These are phyloP conservation scores for Hylyphantes graminicola DNA, from an alignment of 1,140 invertebrate genomes.

Conservation along the genomic window DNA sequence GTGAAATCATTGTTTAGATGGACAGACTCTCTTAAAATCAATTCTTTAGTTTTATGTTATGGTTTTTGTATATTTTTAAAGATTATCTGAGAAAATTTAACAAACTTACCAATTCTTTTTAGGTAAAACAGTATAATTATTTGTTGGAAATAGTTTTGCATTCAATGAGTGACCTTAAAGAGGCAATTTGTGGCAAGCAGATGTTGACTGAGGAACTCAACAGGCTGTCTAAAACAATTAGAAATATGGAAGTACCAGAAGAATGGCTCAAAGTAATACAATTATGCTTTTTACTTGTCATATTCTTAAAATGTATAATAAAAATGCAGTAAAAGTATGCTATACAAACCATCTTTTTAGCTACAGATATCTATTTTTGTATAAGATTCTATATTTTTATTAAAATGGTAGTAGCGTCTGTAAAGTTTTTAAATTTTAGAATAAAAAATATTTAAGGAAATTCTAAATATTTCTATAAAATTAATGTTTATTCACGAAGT, in stretches of 20 bases:
- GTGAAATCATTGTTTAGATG: too few species aligned
- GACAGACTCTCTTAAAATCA: too few species aligned
- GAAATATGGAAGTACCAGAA: slow-evolving; percentile 80
- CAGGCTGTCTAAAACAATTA: slow-evolving; percentile 81
- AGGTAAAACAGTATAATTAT: slow-evolving; percentile 66
- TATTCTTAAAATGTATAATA: neutral
- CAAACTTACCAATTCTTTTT: slow-evolving; percentile 29
- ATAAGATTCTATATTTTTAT: too few species aligned
- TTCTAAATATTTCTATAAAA: too few species aligned
- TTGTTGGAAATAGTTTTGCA: slow-evolving; percentile 24
- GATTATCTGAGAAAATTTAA: neutral
- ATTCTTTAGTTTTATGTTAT: neutral
- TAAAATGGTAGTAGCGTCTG: too few species aligned
- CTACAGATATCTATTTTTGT: too few species aligned
- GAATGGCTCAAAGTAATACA: slow-evolving; percentile 79
- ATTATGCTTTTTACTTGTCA: slow-evolving; percentile 15
- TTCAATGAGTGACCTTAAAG: slow-evolving; percentile 73
- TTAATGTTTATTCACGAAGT: too few species aligned
- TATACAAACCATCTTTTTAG: too few species aligned
- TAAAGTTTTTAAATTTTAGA: too few species aligned
- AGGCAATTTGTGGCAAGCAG: slow-evolving; percentile 78
- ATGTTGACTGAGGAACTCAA: slow-evolving; percentile 87
- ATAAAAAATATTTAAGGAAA: too few species aligned
- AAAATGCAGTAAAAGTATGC: neutral
- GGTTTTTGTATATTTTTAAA: neutral